Evolutionary conservation across 2,797 vertebrate species (phyloP).

Genomic region (Esox lucius): DNA sequence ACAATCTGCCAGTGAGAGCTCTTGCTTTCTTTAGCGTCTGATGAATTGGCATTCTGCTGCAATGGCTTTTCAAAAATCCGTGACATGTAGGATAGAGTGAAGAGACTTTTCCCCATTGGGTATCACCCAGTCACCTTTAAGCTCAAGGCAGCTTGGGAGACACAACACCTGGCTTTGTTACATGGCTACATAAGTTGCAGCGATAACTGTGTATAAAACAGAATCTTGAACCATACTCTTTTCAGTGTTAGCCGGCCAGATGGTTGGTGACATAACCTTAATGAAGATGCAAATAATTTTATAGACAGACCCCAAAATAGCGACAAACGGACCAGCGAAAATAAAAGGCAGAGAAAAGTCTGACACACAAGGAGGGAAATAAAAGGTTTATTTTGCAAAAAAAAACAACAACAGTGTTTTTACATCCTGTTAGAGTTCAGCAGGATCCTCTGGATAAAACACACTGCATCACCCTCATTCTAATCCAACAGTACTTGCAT

Average conservation of each 20-base stretch:
- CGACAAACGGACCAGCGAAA: background rate
- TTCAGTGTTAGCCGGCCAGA: background rate
- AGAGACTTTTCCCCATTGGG: background rate
- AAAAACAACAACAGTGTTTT: slow-evolving; percentile 40
- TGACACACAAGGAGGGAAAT: slow-evolving; percentile 65
- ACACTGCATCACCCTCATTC: slow-evolving; percentile 36
- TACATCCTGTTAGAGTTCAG: slow-evolving; percentile 64
- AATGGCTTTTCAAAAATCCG: too few relatives aligned
- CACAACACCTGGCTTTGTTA: slow-evolving; percentile 44
- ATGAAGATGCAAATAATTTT: background rate
- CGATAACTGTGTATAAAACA: background rate
- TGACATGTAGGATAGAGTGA: background rate
- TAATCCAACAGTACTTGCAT: slow-evolving; percentile 55
- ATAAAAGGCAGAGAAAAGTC: slow-evolving; percentile 19
- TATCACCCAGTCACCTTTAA: slow-evolving; percentile 36
- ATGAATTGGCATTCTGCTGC: too few relatives aligned
- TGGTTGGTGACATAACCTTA: background rate
- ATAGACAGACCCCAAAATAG: background rate
- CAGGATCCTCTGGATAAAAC: slow-evolving; percentile 58
- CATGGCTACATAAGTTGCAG: slow-evolving; percentile 39
- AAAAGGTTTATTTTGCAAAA: slow-evolving; percentile 72
- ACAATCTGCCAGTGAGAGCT: too few relatives aligned
- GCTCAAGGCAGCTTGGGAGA: slow-evolving; percentile 28
- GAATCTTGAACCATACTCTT: background rate
- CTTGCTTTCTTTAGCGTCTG: too few relatives aligned